Percentiles rank a stretch among this genome's conserved stretches.
phyloP scores from a whole-genome alignment of 2,113 vertebrate genomes.

The Pseudorhombus dupliciocellatus region DNA sequence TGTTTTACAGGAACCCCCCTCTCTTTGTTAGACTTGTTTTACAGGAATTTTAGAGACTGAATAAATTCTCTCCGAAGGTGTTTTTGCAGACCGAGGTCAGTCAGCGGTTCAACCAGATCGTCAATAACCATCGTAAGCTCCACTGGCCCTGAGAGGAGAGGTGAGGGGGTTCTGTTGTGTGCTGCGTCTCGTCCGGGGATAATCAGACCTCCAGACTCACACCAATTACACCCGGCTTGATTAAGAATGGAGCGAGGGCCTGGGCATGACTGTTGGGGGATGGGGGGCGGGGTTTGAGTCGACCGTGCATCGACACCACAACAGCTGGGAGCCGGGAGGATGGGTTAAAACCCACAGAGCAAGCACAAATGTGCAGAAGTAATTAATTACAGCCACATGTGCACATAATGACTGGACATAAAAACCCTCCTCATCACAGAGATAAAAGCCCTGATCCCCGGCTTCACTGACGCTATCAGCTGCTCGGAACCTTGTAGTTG shows the following conservation, averaged over 20 bases:
- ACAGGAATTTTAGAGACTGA: background rate
- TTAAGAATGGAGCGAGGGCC: conserved; percentile 31
- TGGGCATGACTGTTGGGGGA: background rate
- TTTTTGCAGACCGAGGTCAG: conserved; percentile 10
- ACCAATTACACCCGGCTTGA: conserved; percentile 52
- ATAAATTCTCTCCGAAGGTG: conserved; percentile 5
- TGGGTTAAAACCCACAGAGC: conserved; percentile 45
- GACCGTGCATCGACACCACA: conserved; percentile 35
- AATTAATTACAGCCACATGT: conserved; percentile 53
- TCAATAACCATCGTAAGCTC: conserved; percentile 24
- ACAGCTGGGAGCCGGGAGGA: conserved; percentile 49
- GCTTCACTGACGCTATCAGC: background rate
- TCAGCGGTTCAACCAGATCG: conserved; percentile 12
- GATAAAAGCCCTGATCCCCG: conserved; percentile 25
- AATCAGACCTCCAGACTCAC: conserved; percentile 43
- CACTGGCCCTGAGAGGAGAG: conserved; percentile 21
- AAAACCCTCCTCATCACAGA: conserved; percentile 23
- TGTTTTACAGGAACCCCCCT: background rate
- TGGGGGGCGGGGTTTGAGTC: background rate
- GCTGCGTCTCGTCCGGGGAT: conserved; percentile 35
- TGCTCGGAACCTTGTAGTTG: conserved; percentile 13
- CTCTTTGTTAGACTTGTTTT: background rate
- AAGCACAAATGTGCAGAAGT: conserved; percentile 40
- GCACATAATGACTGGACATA: conserved; percentile 20
- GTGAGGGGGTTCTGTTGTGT: conserved; percentile 36